These are phyloP conservation scores for Semnornis frantzii DNA, from an alignment of 2,113 vertebrate genomes.

Conservation along the genomic window DNA sequence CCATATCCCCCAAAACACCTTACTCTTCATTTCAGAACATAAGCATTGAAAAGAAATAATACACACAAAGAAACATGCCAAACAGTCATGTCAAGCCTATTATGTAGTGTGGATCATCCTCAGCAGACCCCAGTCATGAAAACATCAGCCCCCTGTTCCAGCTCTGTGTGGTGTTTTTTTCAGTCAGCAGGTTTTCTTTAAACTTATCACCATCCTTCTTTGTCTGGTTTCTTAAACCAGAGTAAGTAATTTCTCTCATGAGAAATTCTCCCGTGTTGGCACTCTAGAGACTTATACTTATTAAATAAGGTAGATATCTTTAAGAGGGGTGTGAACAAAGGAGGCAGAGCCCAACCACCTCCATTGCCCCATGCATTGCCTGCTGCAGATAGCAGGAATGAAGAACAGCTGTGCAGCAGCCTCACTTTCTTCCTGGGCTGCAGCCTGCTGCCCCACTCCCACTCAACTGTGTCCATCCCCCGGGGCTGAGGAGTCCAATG, in stretches of 20 bases:
- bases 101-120: not conserved
- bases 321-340: not conserved
- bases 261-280: not conserved
- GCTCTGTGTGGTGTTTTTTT: not conserved
- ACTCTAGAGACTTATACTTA: not conserved
- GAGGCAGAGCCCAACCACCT: not conserved
- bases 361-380: not conserved
- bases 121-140: not conserved
- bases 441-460: not conserved
- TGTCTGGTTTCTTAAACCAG: not conserved
- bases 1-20: not conserved
- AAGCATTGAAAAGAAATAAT: not conserved
- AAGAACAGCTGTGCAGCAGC: not conserved
- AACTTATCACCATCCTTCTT: not conserved
- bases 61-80: not conserved
- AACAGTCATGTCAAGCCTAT: not conserved
- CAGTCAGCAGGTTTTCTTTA: not conserved
- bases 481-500: not conserved
- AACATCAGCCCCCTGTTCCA: not conserved
- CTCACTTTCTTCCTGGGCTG: not conserved
- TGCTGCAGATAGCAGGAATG: not conserved
- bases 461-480: not conserved
- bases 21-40: not conserved
- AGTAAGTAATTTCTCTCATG: conserved; percentile 20
- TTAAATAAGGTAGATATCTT: not conserved